Conservation (phyloP, 2,113 vertebrate species). For the Ariopsis seemanni region DNA sequence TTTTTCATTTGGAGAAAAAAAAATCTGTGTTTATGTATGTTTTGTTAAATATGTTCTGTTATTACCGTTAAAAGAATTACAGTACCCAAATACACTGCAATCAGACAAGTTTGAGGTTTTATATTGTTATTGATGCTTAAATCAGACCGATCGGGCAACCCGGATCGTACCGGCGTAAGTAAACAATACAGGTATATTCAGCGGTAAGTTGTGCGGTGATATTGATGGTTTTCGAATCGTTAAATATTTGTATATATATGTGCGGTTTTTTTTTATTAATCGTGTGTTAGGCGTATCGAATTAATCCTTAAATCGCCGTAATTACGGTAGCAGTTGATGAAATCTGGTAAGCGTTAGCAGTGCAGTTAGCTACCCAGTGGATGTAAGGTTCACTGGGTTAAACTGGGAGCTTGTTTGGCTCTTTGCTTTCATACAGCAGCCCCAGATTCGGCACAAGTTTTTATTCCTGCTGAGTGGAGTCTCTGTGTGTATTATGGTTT, state of each 20-base stretch:
- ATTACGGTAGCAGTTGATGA: no score
- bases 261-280: background rate
- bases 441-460: background rate
- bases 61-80: background rate
- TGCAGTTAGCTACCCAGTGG: background rate
- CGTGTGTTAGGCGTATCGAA: background rate
- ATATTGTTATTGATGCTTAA: background rate
- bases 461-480: no score
- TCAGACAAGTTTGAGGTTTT: background rate
- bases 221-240: background rate
- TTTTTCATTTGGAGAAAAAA: background rate
- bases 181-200: constrained; percentile 21
- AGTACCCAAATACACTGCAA: background rate
- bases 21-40: background rate
- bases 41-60: background rate
- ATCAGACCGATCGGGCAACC: background rate
- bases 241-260: background rate
- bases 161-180: background rate
- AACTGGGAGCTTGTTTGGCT: background rate
- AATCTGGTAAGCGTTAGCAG: background rate
- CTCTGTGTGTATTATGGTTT: background rate
- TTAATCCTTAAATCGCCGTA: background rate
- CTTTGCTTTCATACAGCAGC: background rate
- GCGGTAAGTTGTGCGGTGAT: background rate
- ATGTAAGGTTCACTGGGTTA: background rate